These are phyloP conservation scores for Drosophila sucinea DNA, from an alignment of 1,140 invertebrate genomes.

Conservation along the genomic window DNA sequence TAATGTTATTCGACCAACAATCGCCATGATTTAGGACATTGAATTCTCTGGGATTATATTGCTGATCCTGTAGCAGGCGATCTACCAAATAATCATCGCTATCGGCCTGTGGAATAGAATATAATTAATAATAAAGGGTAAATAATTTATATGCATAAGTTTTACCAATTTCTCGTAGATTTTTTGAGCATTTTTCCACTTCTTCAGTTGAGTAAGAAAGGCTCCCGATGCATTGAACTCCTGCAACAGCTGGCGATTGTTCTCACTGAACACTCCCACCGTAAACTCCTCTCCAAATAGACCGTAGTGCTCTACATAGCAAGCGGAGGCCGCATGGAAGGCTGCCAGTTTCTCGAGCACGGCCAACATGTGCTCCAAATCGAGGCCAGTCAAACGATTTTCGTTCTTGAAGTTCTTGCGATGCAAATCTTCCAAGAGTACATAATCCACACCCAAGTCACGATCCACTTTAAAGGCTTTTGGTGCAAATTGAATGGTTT, in stretches of 20 bases:
- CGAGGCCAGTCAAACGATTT: constrained; percentile 84
- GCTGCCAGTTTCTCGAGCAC: constrained; percentile 84
- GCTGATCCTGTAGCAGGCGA: constrained; percentile 67
- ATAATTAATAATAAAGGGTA: not conserved
- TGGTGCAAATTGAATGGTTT: constrained; percentile 67
- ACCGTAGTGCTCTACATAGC: constrained; percentile 74
- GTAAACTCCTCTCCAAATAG: constrained; percentile 69
- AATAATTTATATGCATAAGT: constrained; percentile 33
- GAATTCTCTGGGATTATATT: constrained; percentile 84
- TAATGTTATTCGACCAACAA: constrained; percentile 87
- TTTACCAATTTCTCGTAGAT: constrained; percentile 73
- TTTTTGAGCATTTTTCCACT: constrained; percentile 72
- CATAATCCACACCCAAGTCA: constrained; percentile 68
- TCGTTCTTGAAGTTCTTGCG: constrained; percentile 84
- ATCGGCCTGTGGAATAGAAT: constrained; percentile 47
- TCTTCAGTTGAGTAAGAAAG: constrained; percentile 72
- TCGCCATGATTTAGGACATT: constrained; percentile 88
- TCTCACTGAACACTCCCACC: constrained; percentile 65
- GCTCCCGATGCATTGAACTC: constrained; percentile 69
- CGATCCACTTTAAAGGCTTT: constrained; percentile 69
- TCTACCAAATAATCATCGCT: constrained; percentile 74
- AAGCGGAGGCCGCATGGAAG: constrained; percentile 84
- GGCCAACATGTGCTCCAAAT: constrained; percentile 83
- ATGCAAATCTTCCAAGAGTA: constrained; percentile 85
- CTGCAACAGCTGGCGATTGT: constrained; percentile 67